Conservation (phyloP, 2,888 invertebrate genomes). For the Eilema griseolum region DNA sequence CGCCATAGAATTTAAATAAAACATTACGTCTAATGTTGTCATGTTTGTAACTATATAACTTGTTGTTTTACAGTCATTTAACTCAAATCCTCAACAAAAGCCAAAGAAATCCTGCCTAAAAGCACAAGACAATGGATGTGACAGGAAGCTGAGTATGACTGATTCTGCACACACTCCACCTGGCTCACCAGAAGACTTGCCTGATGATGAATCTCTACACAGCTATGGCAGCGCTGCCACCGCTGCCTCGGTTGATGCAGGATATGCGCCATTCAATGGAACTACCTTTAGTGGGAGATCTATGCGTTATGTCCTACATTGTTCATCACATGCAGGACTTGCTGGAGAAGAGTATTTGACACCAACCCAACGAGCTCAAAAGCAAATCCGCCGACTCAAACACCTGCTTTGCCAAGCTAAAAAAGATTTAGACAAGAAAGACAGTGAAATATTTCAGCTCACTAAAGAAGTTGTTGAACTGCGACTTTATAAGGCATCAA, state of each 20-base stretch:
- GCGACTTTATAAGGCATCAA: conserved; percentile 92
- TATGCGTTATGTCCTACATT: conserved; percentile 94
- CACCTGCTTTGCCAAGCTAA: conserved; percentile 91
- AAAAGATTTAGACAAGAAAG: conserved; percentile 92
- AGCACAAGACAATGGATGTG: conserved; percentile 69
- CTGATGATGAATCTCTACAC: conserved; percentile 92
- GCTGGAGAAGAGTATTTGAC: conserved; percentile 95
- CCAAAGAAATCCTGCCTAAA: conserved; percentile 77
- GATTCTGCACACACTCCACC: conserved; percentile 87
- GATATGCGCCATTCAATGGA: conserved; percentile 92
- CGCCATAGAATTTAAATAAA: background rate
- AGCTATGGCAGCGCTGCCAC: conserved; percentile 93
- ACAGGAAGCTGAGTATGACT: conserved; percentile 76
- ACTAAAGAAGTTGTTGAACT: conserved; percentile 94
- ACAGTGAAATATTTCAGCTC: conserved; percentile 92
- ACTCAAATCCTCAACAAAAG: conserved; percentile 73
- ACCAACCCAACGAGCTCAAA: conserved; percentile 94
- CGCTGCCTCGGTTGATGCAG: conserved; percentile 93
- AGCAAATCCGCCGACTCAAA: conserved; percentile 92
- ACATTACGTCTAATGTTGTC: background rate
- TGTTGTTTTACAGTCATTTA: conserved; percentile 78
- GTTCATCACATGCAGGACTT: conserved; percentile 92
- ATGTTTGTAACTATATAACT: conserved; percentile 12
- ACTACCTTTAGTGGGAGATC: conserved; percentile 90
- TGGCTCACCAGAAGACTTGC: conserved; percentile 88